These are phyloP conservation scores for Kryphioiulus occultus DNA, from an alignment of 2,888 invertebrate species.

Conservation along the genomic window DNA sequence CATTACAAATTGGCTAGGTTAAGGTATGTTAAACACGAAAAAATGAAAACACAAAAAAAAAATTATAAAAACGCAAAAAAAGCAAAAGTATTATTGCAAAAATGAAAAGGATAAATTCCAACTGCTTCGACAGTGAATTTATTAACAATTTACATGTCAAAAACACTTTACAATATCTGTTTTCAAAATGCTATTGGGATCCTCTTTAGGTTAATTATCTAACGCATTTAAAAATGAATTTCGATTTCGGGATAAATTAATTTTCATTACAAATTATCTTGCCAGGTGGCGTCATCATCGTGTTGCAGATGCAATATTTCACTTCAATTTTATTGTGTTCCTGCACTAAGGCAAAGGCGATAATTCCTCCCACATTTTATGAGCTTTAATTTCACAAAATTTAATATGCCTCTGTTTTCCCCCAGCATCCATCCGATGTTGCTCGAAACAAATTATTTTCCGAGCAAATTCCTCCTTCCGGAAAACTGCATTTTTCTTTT, in stretches of 20 bases:
- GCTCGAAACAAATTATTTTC: conserved; percentile 18
- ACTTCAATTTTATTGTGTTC: not conserved
- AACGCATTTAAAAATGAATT: too few species aligned
- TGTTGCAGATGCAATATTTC: not conserved
- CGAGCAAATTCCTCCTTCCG: not conserved
- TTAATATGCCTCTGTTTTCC: not conserved
- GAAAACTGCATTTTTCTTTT: not conserved
- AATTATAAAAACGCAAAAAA: too few species aligned
- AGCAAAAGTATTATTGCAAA: too few species aligned
- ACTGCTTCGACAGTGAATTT: too few species aligned
- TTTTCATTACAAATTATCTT: not conserved
- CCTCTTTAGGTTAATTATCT: too few species aligned
- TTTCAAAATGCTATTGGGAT: too few species aligned
- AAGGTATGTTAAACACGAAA: too few species aligned
- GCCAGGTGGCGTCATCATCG: not conserved
- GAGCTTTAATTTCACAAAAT: not conserved
- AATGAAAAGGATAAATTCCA: too few species aligned
- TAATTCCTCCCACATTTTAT: not conserved
- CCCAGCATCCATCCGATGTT: not conserved
- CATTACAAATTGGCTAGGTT: not conserved
- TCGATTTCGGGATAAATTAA: too few species aligned
- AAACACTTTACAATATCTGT: too few species aligned
- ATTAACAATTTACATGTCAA: too few species aligned
- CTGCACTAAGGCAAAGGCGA: not conserved
- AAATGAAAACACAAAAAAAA: too few species aligned